Evolutionary conservation across 1,140 invertebrate genomes (phyloP).

Genomic region (Drosophila virilis): DNA sequence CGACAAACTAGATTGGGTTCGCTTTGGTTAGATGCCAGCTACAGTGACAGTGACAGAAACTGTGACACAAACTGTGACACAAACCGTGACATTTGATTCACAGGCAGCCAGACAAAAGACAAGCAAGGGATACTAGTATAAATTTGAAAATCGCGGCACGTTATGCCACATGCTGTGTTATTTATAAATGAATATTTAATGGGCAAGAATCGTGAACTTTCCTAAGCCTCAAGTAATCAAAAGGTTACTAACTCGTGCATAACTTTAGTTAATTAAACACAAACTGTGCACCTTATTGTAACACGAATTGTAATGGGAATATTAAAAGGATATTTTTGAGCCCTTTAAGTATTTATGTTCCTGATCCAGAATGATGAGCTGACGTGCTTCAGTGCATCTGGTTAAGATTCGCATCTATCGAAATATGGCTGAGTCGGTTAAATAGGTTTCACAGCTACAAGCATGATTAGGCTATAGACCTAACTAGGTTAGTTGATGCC

Average conservation of each 20-base stretch:
- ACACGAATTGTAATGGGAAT: too few species aligned
- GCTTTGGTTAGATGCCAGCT: constrained; percentile 5
- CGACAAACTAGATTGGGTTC: constrained; percentile 29
- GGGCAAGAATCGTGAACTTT: constrained; percentile 18
- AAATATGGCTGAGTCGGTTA: too few species aligned
- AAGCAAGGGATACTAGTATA: constrained; percentile 14
- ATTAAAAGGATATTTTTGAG: too few species aligned
- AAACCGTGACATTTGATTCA: constrained; percentile 6
- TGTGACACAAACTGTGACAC: not conserved
- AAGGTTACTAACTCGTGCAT: too few species aligned
- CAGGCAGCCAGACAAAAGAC: constrained; percentile 32
- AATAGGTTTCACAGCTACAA: too few species aligned
- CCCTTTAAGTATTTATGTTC: too few species aligned
- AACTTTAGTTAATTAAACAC: too few species aligned
- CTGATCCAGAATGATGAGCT: too few species aligned
- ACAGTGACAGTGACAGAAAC: constrained; percentile 2
- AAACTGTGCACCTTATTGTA: too few species aligned
- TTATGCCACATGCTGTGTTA: constrained; percentile 9
- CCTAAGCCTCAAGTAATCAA: not conserved
- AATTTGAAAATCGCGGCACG: not conserved
- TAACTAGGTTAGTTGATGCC: not conserved
- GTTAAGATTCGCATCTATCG: too few species aligned
- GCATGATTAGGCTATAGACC: not conserved
- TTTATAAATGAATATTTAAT: constrained; percentile 31
- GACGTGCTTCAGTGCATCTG: too few species aligned